Percentiles rank a stretch among this genome's conserved stretches.
These are phyloP conservation scores for Ceratoteleas bidentatus DNA, from an alignment of 1,140 invertebrate species.

Conservation along the genomic window DNA sequence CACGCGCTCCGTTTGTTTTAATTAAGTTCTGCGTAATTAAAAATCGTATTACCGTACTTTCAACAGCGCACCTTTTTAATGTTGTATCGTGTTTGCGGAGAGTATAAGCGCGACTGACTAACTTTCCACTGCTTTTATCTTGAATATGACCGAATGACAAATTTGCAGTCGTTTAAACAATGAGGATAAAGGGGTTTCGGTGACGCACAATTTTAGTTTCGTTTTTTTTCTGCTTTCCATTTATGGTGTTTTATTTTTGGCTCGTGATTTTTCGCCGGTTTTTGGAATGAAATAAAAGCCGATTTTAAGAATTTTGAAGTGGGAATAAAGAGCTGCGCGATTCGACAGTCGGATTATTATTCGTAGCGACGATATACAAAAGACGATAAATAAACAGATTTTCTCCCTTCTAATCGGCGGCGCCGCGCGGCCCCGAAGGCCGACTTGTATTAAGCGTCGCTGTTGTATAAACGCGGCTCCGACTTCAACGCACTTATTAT, in stretches of 20 bases:
- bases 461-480: slow-evolving; percentile 29
- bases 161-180: too few species aligned
- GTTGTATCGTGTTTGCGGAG: slow-evolving; percentile 12
- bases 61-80: slow-evolving; percentile 9
- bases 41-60: slow-evolving; percentile 13
- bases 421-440: slow-evolving; percentile 31
- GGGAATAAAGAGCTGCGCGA: neutral
- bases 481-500: slow-evolving; percentile 33
- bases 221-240: too few species aligned
- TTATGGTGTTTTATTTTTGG: too few species aligned
- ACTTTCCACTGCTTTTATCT: slow-evolving; percentile 20
- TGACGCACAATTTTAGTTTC: too few species aligned
- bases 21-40: slow-evolving; percentile 28
- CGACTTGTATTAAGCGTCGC: slow-evolving; percentile 35
- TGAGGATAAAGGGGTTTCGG: too few species aligned
- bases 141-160: neutral
- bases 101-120: neutral
- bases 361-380: slow-evolving; percentile 23
- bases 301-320: neutral
- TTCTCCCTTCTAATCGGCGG: slow-evolving; percentile 36
- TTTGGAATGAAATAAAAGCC: too few species aligned
- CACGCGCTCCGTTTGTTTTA: slow-evolving; percentile 7
- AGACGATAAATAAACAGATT: slow-evolving; percentile 48
- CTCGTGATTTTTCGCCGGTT: too few species aligned
- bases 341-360: slow-evolving; percentile 2